Evolutionary conservation across 2,888 invertebrate species (phyloP), one percentile per base, ranked within the genome.

Genomic region (Chaetoderma sp.): DNA sequence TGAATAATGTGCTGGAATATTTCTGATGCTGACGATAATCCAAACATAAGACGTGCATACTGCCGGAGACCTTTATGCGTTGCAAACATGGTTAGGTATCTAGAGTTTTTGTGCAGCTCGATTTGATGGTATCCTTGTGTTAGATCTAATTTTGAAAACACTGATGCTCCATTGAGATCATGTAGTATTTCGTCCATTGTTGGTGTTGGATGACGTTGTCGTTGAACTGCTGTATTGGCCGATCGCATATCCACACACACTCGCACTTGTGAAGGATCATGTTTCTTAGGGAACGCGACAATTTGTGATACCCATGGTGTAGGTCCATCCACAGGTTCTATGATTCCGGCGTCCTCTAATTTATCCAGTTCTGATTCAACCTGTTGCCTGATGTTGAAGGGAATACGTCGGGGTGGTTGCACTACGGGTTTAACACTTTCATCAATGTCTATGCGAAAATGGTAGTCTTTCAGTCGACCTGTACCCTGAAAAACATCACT

Each of bases 51-150:
- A 4, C 72, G 25, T 57, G 71, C 71, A 39, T 71, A 77, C 16
- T 75, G 32, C 49, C 58, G 71, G 4, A 71, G 39, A 5, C 70
- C 71, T 42, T 52, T 68, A 27, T 75, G 68, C 10, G 74, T 77
- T 18, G 71, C 59, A 57, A 76, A 78, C 23, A 76, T 73, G 16
- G 77, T 77, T 4, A 78, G 75, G 4, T 69, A 65, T 4, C 76
- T 47, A 6, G 73, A 76, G 23, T 69, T 67, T 27, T 70, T 66
- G 8, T 54, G 45, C 13, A 75, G 50, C 39, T 76, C 75, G 2
- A 74, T 60, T 44, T 78, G 73, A 28, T 76, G 74, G 52, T 70
- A 79, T 0, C 69, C 75, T 63, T 58, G 67, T 45, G 65, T 73
- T 0, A 79, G 63, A 57, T 78, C 78, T 4, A 77, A 47, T 28